Percentiles rank a stretch among this genome's conserved stretches.
Conservation (phyloP, 1,140 invertebrate genomes). For the Apocrypta bakeri region DNA sequence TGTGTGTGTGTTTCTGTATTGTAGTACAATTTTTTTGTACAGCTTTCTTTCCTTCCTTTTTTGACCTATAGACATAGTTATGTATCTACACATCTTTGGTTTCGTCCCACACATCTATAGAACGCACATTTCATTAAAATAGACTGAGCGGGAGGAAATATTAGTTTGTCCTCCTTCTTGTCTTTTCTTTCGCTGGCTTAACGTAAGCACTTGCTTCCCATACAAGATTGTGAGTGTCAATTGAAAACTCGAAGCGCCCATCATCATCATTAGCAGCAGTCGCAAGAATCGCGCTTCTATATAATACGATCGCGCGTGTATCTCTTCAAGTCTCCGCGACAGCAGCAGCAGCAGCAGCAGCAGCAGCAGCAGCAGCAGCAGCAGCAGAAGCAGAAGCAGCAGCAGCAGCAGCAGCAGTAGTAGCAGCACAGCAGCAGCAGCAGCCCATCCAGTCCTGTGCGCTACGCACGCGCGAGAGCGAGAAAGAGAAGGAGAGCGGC, state of each 20-base stretch:
- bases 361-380: slow-evolving; percentile 4
- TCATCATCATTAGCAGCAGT: background rate
- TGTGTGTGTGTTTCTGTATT: background rate
- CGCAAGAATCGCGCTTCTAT: slow-evolving; percentile 12
- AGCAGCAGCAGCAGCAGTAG: background rate
- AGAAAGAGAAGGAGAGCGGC: slow-evolving; percentile 55
- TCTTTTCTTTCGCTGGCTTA: background rate
- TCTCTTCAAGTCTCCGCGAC: background rate
- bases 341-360: background rate
- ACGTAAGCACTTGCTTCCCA: background rate
- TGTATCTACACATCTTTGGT: background rate
- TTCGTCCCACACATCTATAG: background rate
- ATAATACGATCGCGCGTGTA: background rate
- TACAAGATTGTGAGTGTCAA: background rate
- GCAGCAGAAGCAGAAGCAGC: background rate
- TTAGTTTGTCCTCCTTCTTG: too few species aligned
- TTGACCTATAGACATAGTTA: too few species aligned
- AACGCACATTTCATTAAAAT: background rate
- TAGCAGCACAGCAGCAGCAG: slow-evolving; percentile 18
- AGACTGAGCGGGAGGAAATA: too few species aligned
- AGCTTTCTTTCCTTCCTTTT: background rate
- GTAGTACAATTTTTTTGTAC: background rate
- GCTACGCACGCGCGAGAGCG: slow-evolving; percentile 25
- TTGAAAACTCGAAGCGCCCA: background rate
- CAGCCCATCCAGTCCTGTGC: slow-evolving; percentile 58